These are phyloP conservation scores for Acrobasis consociella DNA, from an alignment of 2,888 invertebrate species.

Conservation along the genomic window DNA sequence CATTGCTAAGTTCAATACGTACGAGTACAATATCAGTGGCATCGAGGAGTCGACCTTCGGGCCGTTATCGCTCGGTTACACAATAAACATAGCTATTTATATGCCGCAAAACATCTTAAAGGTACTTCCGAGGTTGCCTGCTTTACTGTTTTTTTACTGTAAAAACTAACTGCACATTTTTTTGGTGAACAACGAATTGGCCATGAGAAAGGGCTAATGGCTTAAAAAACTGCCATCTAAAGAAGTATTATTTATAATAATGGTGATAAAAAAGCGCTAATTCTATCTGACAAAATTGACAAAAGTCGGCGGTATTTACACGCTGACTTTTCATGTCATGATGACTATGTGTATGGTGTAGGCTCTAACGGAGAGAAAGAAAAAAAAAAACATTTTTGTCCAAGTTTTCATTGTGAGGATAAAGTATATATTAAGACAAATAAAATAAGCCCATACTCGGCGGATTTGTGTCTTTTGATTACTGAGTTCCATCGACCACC, in stretches of 20 bases:
- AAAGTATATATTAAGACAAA: too few species aligned
- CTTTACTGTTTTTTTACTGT: background rate
- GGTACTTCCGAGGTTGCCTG: constrained; percentile 1
- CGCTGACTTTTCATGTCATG: too few species aligned
- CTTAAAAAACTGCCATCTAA: background rate
- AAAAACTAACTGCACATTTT: background rate
- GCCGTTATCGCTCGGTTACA: constrained; percentile 17
- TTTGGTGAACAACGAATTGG: background rate
- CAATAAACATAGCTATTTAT: constrained; percentile 9
- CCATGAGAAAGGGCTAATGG: background rate
- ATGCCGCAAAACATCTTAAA: constrained; percentile 1
- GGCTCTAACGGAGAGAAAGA: too few species aligned
- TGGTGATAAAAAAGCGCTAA: background rate
- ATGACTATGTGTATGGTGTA: too few species aligned
- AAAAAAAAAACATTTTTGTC: too few species aligned
- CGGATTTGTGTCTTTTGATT: too few species aligned
- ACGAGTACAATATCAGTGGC: constrained; percentile 7
- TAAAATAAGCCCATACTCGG: too few species aligned
- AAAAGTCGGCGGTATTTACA: too few species aligned
- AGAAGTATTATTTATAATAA: background rate
- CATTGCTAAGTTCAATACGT: constrained; percentile 2
- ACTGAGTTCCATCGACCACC: too few species aligned
- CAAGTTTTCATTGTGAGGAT: too few species aligned
- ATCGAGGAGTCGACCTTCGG: constrained; percentile 1
- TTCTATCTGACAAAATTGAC: too few species aligned